phyloP scores from a whole-genome alignment of 2,888 invertebrate species.

The Troides aeacus region DNA sequence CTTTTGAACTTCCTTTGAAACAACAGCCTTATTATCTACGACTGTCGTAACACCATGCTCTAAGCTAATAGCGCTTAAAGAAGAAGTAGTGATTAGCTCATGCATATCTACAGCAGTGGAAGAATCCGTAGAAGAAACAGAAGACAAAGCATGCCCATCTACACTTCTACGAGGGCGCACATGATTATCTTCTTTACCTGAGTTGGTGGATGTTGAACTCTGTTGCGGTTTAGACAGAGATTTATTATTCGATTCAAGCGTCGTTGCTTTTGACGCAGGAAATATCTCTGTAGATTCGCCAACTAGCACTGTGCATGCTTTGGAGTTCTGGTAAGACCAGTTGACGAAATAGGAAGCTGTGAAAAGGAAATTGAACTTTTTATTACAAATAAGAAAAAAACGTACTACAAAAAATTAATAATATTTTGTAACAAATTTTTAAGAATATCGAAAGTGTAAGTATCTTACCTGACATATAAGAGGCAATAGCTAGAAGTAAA shows the following conservation, averaged over 20 bases:
- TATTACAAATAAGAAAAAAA: not conserved
- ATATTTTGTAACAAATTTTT: not conserved
- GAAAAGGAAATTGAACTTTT: constrained; percentile 37
- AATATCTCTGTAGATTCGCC: constrained; percentile 87
- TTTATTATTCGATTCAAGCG: constrained; percentile 84
- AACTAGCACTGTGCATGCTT: constrained; percentile 91
- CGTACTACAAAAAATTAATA: not conserved
- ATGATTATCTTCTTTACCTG: constrained; percentile 76
- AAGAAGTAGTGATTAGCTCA: constrained; percentile 70
- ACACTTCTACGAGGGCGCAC: constrained; percentile 86
- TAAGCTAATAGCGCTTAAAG: constrained; percentile 67
- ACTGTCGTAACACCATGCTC: constrained; percentile 71
- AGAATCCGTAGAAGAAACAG: constrained; percentile 63
- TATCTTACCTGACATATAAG: constrained; percentile 90
- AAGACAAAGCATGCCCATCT: constrained; percentile 80
- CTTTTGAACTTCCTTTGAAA: constrained; percentile 41
- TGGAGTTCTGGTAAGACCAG: constrained; percentile 91
- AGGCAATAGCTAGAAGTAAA: constrained; percentile 89
- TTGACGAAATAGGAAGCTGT: constrained; percentile 90
- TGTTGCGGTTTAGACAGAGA: constrained; percentile 84
- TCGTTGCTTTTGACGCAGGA: constrained; percentile 84
- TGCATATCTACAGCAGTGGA: constrained; percentile 76
- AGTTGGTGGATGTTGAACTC: constrained; percentile 75
- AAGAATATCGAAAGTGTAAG: not conserved
- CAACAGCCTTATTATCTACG: constrained; percentile 37